Conservation (phyloP, 2,888 invertebrate species). For the Euclidia mi region DNA sequence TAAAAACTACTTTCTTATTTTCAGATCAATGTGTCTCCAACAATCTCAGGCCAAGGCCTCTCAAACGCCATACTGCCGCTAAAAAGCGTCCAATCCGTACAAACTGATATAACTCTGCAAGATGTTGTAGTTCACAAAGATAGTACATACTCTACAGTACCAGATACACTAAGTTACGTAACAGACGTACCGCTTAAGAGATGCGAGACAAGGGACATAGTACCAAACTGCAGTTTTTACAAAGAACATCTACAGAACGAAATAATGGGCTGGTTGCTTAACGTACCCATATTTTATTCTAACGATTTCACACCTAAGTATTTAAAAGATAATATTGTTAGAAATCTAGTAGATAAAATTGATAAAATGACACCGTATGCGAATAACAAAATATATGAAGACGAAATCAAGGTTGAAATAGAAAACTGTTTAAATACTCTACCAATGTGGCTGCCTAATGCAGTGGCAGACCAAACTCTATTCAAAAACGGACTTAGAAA, state of each 20-base stretch:
- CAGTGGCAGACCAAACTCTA: slow-evolving; percentile 43
- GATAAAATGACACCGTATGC: slow-evolving; percentile 41
- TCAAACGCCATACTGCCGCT: no score
- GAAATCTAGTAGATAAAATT: slow-evolving; percentile 63
- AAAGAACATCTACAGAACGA: slow-evolving; percentile 55
- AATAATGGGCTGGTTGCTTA: slow-evolving; percentile 62
- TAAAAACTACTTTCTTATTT: background rate
- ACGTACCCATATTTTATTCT: slow-evolving; percentile 60
- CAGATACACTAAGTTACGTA: slow-evolving; percentile 1
- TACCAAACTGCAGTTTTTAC: slow-evolving; percentile 46
- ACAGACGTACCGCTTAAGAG: slow-evolving; percentile 4
- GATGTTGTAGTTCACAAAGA: slow-evolving; percentile 22
- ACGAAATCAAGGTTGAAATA: slow-evolving; percentile 56
- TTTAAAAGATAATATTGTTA: slow-evolving; percentile 56
- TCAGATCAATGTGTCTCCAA: slow-evolving; percentile 41
- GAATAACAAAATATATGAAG: slow-evolving; percentile 44
- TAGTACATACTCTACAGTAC: no score
- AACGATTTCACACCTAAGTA: slow-evolving; percentile 46
- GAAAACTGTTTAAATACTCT: slow-evolving; percentile 60
- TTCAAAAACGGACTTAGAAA: slow-evolving; percentile 56
- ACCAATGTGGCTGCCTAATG: slow-evolving; percentile 62
- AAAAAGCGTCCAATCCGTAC: slow-evolving; percentile 5
- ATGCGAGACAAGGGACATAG: slow-evolving; percentile 20
- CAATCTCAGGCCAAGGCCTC: slow-evolving; percentile 23
- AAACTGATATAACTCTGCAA: slow-evolving; percentile 39